Base-by-base conservation (phyloP, 2,113 vertebrate species). In the Erinaceus europaeus region DNA sequence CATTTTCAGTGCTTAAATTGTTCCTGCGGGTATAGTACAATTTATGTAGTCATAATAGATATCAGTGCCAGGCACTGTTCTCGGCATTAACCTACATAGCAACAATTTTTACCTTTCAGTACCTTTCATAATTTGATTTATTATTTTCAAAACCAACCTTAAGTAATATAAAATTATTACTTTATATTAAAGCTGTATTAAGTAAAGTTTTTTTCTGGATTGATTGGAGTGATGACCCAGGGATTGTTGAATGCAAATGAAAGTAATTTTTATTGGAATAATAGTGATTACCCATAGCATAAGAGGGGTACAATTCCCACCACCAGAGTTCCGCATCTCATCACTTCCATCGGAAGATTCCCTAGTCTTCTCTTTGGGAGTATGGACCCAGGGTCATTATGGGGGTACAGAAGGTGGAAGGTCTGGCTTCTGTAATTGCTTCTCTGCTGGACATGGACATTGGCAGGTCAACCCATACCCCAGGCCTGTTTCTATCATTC, bases 41-140 rank as follows among this genome's bases (percentile, higher is more conserved):
- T 71, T 74, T 91, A 88, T 67, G 78, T 94, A 74, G 76, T 77
- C 80, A 83, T 77, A 34, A 81, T 73, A 21, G 88, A 90, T 67
- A 52, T 57, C 44, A 74, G 34, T 83, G 38, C 36, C n/a, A 80
- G 44, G 34, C 15, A 78, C 61, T 48, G n/a, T 68, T 4, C 23
- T 59, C 73, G 38, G 42, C 8, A 55, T 53, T 86, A 85, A 52
- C n/a, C 27, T 62, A 36, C 29, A 7, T 40, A 65, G 17, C 12
- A 52, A 40, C 21, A 42, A 27, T 76, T 25, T 88, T 90, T 55
- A 72, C 64, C 8, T 68, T 90, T 62, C 40, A 25, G 12, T 34
- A 48, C 42, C 36, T 82, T 85, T 84, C 65, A 67, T 90, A n/a
- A 71, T 12, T 71, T 86, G n/a, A 5, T 91, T 32, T 75, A 38